Evolutionary conservation across 2,113 vertebrate genomes (phyloP).

Genomic region (Pelusios castaneus): DNA sequence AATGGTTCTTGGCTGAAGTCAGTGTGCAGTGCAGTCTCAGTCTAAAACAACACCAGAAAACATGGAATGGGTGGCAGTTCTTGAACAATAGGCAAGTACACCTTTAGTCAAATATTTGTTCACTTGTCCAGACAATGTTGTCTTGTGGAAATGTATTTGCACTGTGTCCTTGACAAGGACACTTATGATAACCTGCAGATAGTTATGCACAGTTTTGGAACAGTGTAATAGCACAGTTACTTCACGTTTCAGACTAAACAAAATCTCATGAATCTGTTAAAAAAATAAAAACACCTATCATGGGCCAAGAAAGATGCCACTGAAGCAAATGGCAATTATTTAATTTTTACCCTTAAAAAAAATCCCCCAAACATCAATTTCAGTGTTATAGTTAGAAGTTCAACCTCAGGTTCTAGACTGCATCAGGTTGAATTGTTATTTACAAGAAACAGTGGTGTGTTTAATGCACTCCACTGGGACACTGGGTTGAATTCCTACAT

Average conservation of each 20-base stretch:
- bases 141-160: conserved; percentile 65
- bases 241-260: not conserved
- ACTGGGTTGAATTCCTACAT: conserved; percentile 3
- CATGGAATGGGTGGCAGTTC: conserved; percentile 49
- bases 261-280: not conserved
- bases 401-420: not conserved
- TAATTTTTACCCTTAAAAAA: conserved; percentile 25
- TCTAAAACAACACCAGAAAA: conserved; percentile 26
- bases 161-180: conserved; percentile 53
- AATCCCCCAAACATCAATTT: fast-evolving
- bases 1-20: conserved; percentile 34
- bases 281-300: not conserved
- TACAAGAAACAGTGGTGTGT: not conserved
- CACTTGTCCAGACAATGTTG: conserved; percentile 45
- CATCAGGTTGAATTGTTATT: not conserved
- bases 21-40: not conserved
- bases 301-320: not conserved
- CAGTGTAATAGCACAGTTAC: not conserved
- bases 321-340: fast-evolving
- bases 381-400: not conserved
- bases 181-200: conserved; percentile 26
- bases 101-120: conserved; percentile 56
- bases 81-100: conserved; percentile 48
- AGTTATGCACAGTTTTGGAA: conserved; percentile 5
- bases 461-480: not conserved